phyloP scores from a whole-genome alignment of 2,888 invertebrate genomes.

The Rhamphomyia laevipes region DNA sequence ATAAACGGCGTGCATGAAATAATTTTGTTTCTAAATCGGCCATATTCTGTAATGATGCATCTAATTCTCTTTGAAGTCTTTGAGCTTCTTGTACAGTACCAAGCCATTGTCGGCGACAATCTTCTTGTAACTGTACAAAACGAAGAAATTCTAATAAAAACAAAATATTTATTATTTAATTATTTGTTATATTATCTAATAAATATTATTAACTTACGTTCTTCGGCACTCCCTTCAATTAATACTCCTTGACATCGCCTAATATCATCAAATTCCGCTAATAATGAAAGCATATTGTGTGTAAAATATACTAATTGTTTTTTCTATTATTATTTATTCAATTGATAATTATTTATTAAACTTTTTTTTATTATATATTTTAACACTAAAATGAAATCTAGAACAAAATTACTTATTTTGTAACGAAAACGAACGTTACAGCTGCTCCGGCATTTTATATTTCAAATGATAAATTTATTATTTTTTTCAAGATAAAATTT shows the following conservation, averaged over 20 bases:
- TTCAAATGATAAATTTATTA: too few relatives aligned
- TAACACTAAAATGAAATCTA: too few relatives aligned
- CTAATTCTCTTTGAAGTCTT: constrained; percentile 56
- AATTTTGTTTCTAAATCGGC: constrained; percentile 68
- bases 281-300: constrained; percentile 37
- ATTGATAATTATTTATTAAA: too few relatives aligned
- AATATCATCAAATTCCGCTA: constrained; percentile 61
- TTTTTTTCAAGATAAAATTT: too few relatives aligned
- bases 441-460: too few relatives aligned
- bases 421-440: too few relatives aligned
- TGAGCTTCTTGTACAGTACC: constrained; percentile 59
- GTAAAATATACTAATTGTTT: too few relatives aligned
- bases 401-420: too few relatives aligned
- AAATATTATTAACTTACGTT: constrained; percentile 45
- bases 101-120: constrained; percentile 56
- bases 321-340: too few relatives aligned
- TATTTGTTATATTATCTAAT: too few relatives aligned
- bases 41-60: constrained; percentile 57
- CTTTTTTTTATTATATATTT: too few relatives aligned
- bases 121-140: constrained; percentile 61
- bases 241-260: constrained; percentile 53
- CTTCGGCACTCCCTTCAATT: constrained; percentile 54
- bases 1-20: constrained; percentile 63
- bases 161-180: neutral
- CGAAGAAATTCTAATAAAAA: constrained; percentile 54